These are phyloP conservation scores for Sisyra nigra DNA, from an alignment of 2,888 invertebrate species.

Conservation along the genomic window DNA sequence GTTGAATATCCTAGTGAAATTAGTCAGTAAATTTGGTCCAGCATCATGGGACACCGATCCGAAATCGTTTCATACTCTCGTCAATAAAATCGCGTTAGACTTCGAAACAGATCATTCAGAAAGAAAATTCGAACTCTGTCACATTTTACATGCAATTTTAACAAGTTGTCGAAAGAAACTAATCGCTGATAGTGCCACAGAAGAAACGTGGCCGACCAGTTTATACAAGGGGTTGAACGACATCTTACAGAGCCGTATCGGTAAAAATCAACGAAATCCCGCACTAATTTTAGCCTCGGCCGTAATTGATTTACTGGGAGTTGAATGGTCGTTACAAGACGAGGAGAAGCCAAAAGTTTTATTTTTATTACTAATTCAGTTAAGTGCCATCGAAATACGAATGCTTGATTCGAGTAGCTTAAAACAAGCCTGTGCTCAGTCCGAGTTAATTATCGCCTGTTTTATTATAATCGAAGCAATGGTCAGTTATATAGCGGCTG, in stretches of 20 bases:
- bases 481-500: constrained; percentile 62
- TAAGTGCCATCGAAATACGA: constrained; percentile 82
- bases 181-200: constrained; percentile 42
- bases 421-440: constrained; percentile 59
- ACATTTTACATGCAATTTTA: constrained; percentile 57
- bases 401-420: constrained; percentile 83
- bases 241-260: constrained; percentile 73
- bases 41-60: constrained; percentile 64
- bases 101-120: constrained; percentile 81
- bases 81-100: constrained; percentile 70
- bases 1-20: constrained; percentile 57
- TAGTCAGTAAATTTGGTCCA: constrained; percentile 56
- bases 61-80: constrained; percentile 62
- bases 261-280: constrained; percentile 76
- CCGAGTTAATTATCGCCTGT: constrained; percentile 65
- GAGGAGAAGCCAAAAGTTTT: constrained; percentile 66
- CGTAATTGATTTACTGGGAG: constrained; percentile 63
- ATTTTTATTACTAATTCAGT: constrained; percentile 64
- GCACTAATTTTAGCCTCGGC: constrained; percentile 70
- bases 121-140: constrained; percentile 76
- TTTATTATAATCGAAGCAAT: constrained; percentile 68
- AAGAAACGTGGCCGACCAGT: constrained; percentile 68
- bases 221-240: constrained; percentile 69
- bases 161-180: constrained; percentile 54
- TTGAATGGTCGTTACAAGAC: constrained; percentile 70